Evolutionary conservation across 1,140 invertebrate genomes (phyloP), one percentile per base, ranked within the genome.

Genomic region (Drosophila grimshawi): DNA sequence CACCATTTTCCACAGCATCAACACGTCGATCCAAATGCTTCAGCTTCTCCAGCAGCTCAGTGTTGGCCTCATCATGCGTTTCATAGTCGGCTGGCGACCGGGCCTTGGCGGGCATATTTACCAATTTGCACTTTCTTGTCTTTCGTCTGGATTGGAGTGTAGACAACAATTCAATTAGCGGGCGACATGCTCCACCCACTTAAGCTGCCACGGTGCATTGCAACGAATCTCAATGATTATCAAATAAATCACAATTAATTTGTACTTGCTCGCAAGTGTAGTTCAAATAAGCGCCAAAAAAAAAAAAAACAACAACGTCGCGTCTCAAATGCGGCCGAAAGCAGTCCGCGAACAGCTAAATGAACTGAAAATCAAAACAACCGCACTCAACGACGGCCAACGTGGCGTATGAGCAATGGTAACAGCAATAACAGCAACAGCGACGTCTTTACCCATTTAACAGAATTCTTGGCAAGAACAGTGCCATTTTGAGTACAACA

Each of bases 21-120:
- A 77, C 80, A 3, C 89, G 91, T 3, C 90, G 80, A 76, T 92
- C 91, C 60, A 92, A 69, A 59, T 91, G 82, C 74, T 92, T 92
- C 5, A 92, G 86, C 76, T 92, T 92, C 62, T 91, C 78, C 53
- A 92, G 71, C 53, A 92, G 66, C 76, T 92, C 91, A 1, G 89
- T 90, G 61, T 90, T 92, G 53, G 81, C 89, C 76, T 92, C 91
- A 65, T 92, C 91, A 53, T 76, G 77, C 10, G 80, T 76, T 52
- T 92, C 91, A 49, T 90, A 92, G 57, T 92, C 91, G 49, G 59
- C 66, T 78, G 69, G 65, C 59, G 53, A 67, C 5, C 75, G 45
- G 39, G 71, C 76, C 61, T 76, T 76, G 49, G 46, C 41, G 57
- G 71, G 71, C 71, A 74, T 74, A 48, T 27, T 52, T 68, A 27